Evolutionary conservation across 2,888 invertebrate species (phyloP).

Genomic region (Drosophila neotestacea): DNA sequence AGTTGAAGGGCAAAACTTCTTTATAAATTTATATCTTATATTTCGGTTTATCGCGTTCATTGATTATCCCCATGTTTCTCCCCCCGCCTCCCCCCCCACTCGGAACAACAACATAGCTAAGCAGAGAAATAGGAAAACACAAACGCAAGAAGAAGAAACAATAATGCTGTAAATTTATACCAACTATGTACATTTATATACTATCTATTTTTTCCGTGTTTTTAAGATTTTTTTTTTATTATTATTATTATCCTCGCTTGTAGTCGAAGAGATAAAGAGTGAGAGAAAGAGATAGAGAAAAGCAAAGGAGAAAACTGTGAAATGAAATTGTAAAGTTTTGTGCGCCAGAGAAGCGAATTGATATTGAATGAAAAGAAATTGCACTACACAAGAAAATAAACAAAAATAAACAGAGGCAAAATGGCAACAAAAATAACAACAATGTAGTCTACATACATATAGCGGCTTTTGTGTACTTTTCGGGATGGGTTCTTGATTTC

Average conservation of each 20-base stretch:
- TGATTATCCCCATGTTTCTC: slow-evolving; percentile 11
- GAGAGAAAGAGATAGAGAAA: slow-evolving; percentile 1
- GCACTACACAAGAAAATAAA: slow-evolving; percentile 42
- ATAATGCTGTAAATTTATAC: slow-evolving; percentile 38
- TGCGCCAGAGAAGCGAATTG: slow-evolving; percentile 45
- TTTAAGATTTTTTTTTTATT: slow-evolving; percentile 36
- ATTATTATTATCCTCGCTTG: slow-evolving; percentile 31
- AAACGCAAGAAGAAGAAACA: slow-evolving; percentile 22
- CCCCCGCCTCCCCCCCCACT: background rate
- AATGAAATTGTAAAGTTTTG: slow-evolving; percentile 50
- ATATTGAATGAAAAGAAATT: slow-evolving; percentile 57
- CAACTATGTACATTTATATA: slow-evolving; percentile 47
- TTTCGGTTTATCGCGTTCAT: slow-evolving; percentile 28
- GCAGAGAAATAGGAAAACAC: background rate
- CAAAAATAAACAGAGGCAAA: slow-evolving; percentile 44
- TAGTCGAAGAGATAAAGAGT: slow-evolving; percentile 20
- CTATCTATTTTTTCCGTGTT: slow-evolving; percentile 31
- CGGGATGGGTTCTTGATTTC: background rate
- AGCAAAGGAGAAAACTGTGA: slow-evolving; percentile 15
- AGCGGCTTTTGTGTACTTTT: slow-evolving; percentile 7
- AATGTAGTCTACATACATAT: background rate
- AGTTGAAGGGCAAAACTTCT: slow-evolving; percentile 34
- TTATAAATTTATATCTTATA: background rate
- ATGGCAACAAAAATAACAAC: slow-evolving; percentile 29
- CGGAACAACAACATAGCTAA: slow-evolving; percentile 22